Percentiles rank a stretch among this genome's conserved stretches.
Conservation (phyloP, 1,140 invertebrate genomes). For the Heterodera schachtii region DNA sequence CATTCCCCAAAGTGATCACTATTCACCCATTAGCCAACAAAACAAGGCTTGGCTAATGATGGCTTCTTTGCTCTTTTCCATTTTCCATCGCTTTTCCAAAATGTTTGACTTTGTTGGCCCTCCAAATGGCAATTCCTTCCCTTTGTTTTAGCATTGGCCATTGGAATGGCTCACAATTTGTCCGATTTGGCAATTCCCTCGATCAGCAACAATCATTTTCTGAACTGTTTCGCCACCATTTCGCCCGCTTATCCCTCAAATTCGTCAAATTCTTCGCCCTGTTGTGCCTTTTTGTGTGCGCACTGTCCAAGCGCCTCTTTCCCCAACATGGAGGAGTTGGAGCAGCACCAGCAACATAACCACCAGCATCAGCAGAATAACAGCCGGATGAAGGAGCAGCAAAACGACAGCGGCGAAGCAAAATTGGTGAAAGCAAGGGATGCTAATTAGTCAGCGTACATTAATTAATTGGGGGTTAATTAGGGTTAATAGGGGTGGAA, state of each 20-base stretch:
- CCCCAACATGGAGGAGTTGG: conserved; percentile 19
- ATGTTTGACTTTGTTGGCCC: too few species aligned
- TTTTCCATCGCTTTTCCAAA: background rate
- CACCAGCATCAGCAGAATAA: conserved; percentile 1
- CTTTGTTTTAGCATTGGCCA: background rate
- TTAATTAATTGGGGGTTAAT: too few species aligned
- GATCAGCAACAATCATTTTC: background rate
- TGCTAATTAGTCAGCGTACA: too few species aligned
- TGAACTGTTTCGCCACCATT: background rate
- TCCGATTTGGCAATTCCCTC: background rate
- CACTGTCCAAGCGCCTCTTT: conserved; percentile 21
- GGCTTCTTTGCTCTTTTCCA: background rate
- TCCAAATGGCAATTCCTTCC: too few species aligned
- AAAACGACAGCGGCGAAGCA: background rate
- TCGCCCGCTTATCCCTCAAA: background rate
- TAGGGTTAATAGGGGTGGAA: too few species aligned
- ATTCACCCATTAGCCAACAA: too few species aligned
- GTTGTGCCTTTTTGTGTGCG: conserved; percentile 22
- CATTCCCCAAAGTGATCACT: too few species aligned
- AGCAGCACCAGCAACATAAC: conserved; percentile 15
- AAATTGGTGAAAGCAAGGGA: background rate
- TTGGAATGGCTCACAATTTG: background rate
- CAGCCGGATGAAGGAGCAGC: background rate
- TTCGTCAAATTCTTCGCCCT: background rate
- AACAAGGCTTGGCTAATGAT: background rate